These are phyloP conservation scores for Brachionus paranguensis DNA, from an alignment of 1,140 invertebrate genomes.

Conservation along the genomic window DNA sequence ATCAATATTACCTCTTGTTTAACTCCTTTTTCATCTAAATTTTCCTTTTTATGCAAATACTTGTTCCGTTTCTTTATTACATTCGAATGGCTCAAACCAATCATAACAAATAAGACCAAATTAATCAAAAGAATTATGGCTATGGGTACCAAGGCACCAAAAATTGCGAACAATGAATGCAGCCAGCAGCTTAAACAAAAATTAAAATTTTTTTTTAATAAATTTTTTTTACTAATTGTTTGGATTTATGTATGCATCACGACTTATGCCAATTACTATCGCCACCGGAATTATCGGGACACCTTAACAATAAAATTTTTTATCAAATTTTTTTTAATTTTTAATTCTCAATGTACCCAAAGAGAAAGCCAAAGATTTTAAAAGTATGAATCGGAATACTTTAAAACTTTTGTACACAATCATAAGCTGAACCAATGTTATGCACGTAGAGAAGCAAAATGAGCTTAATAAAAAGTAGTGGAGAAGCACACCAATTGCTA, in stretches of 20 bases:
- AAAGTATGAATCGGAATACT: not conserved
- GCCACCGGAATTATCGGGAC: not conserved
- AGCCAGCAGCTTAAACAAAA: slow-evolving; percentile 13
- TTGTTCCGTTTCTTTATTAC: not conserved
- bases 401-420: slow-evolving; percentile 28
- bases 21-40: not conserved
- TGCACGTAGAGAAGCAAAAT: slow-evolving; percentile 2
- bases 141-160: not conserved
- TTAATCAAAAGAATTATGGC: not conserved
- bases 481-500: not conserved
- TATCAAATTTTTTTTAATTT: too few species aligned
- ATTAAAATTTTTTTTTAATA: not conserved
- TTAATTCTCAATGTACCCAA: not conserved
- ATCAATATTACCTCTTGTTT: slow-evolving; percentile 5
- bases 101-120: not conserved
- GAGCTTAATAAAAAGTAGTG: slow-evolving; percentile 6
- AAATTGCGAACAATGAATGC: not conserved
- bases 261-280: not conserved
- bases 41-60: not conserved
- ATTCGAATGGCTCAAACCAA: not conserved
- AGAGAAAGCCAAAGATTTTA: not conserved
- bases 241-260: not conserved
- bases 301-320: not conserved
- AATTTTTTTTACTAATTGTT: not conserved
- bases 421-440: not conserved